Percentiles rank a stretch among this genome's conserved stretches.
Conservation (phyloP, 2,888 invertebrate genomes). For the Drosophila dives region DNA sequence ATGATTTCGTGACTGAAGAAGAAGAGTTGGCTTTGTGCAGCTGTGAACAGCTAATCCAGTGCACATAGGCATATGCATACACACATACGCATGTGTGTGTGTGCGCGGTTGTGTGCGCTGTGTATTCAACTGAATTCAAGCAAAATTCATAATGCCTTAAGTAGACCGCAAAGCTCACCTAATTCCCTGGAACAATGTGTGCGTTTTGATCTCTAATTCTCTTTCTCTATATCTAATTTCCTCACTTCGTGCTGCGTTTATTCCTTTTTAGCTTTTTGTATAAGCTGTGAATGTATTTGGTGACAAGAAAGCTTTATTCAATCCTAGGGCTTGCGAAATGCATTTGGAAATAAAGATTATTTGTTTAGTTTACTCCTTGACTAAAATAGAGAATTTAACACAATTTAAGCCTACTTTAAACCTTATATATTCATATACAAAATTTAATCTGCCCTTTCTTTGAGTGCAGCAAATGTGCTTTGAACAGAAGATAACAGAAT, state of each 20-base stretch:
- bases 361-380: not conserved
- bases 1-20: slow-evolving; percentile 1
- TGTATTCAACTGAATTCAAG: slow-evolving; percentile 32
- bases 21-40: not conserved
- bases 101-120: not conserved
- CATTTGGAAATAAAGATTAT: not conserved
- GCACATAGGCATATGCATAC: not conserved
- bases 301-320: not conserved
- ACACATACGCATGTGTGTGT: not conserved
- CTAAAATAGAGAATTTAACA: not conserved
- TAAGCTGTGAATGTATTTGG: not conserved
- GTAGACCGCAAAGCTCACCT: slow-evolving; percentile 3
- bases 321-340: not conserved
- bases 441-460: not conserved
- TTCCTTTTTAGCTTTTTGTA: not conserved
- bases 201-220: slow-evolving; percentile 9
- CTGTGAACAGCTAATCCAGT: slow-evolving; percentile 22
- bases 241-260: not conserved
- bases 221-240: not conserved
- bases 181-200: slow-evolving; percentile 8
- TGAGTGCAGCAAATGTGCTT: not conserved
- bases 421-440: not conserved
- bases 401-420: not conserved
- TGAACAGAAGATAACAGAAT: not conserved
- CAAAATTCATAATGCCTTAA: slow-evolving; percentile 9